Percentiles rank a stretch among this genome's conserved stretches.
These are phyloP conservation scores for Alosa alosa DNA, from an alignment of 2,113 vertebrate species.

Conservation along the genomic window DNA sequence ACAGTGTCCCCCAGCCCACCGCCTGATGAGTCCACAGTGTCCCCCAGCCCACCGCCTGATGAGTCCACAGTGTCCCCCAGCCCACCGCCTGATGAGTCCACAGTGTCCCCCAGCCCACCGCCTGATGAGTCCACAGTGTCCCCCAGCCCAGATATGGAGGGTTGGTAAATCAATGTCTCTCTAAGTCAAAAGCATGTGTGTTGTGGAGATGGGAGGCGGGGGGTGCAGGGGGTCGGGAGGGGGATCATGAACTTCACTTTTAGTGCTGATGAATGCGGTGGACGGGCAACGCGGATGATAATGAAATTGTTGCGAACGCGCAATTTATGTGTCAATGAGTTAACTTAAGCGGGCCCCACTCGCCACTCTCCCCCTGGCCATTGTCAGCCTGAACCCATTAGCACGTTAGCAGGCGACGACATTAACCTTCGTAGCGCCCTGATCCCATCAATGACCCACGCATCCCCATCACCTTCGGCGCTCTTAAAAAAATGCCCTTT, in stretches of 20 bases:
- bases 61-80: neutral
- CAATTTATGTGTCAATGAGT: constrained; percentile 71
- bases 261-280: constrained; percentile 62
- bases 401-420: constrained; percentile 60
- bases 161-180: constrained; percentile 11
- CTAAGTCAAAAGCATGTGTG: neutral
- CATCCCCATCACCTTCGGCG: constrained; percentile 35
- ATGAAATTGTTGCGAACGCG: constrained; percentile 72
- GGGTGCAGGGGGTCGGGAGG: constrained; percentile 46
- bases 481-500: constrained; percentile 62
- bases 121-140: too few relatives aligned
- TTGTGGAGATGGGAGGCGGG: neutral
- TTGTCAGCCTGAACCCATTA: constrained; percentile 71
- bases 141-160: neutral
- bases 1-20: too few relatives aligned
- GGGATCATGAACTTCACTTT: constrained; percentile 63
- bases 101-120: too few relatives aligned
- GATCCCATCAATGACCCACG: too few relatives aligned
- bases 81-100: neutral
- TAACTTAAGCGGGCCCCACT: constrained; percentile 56
- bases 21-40: too few relatives aligned
- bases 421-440: constrained; percentile 74
- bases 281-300: constrained; percentile 62
- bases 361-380: constrained; percentile 64
- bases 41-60: too few relatives aligned